Conservation (phyloP, 2,797 vertebrate genomes). For the Valencia hispanica region DNA sequence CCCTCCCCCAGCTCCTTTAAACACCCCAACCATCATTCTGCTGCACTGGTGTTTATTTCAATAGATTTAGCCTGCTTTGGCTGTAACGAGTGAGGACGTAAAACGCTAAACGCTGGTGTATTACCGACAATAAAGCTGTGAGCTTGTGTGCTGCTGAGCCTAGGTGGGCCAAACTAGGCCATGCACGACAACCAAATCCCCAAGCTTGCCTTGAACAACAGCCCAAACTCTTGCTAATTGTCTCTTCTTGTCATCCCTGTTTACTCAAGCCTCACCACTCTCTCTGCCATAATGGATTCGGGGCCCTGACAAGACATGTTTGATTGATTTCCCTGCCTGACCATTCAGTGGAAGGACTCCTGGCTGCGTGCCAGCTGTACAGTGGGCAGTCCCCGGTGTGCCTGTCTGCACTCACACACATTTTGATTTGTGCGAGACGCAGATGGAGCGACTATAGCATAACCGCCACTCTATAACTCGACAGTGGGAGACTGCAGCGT, state of each 20-base stretch:
- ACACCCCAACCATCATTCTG: constrained; percentile 77
- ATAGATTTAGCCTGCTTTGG: constrained; percentile 79
- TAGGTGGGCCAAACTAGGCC: constrained; percentile 67
- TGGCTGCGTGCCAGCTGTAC: constrained; percentile 76
- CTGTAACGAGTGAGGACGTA: constrained; percentile 77
- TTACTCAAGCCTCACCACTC: constrained; percentile 81
- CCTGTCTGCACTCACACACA: constrained; percentile 22
- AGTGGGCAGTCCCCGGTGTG: constrained; percentile 50
- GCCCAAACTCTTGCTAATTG: constrained; percentile 74
- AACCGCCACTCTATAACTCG: constrained; percentile 69
- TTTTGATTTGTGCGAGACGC: constrained; percentile 60
- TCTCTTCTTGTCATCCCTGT: constrained; percentile 77
- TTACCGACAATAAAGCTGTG: constrained; percentile 82
- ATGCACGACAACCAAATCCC: constrained; percentile 68
- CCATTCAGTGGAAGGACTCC: constrained; percentile 76
- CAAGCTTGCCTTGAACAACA: constrained; percentile 60
- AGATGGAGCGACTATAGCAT: constrained; percentile 76
- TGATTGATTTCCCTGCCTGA: constrained; percentile 78
- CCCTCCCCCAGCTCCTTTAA: constrained; percentile 69
- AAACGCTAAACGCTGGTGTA: constrained; percentile 78
- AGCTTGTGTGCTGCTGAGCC: constrained; percentile 55
- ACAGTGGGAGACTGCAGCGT: constrained; percentile 55
- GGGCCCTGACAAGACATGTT: constrained; percentile 76
- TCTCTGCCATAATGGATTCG: constrained; percentile 72
- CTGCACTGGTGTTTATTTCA: constrained; percentile 82